Conservation (phyloP, 1,140 invertebrate species). For the Rhyacophila brunnea region DNA sequence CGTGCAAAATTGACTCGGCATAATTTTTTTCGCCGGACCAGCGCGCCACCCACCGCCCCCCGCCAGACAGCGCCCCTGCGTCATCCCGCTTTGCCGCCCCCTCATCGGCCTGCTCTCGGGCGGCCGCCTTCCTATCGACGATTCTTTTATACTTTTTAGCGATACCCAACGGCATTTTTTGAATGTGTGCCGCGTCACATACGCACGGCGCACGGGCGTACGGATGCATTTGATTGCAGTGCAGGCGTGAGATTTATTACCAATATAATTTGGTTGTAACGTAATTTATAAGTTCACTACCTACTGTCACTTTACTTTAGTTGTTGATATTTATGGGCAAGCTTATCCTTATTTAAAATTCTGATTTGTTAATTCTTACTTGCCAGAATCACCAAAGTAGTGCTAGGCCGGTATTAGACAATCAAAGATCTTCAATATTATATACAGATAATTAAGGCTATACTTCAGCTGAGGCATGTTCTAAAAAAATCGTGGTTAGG, state of each 20-base stretch:
- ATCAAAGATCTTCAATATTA: no score
- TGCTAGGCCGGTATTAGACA: no score
- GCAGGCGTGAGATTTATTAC: neutral
- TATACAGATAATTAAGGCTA: no score
- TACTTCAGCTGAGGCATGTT: no score
- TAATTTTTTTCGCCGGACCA: no score
- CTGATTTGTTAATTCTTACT: no score
- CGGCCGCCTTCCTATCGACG: slow-evolving; percentile 25
- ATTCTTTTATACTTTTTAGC: slow-evolving; percentile 36
- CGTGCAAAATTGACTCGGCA: no score
- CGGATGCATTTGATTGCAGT: neutral
- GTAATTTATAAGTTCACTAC: neutral
- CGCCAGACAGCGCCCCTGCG: neutral
- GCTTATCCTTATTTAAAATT: no score
- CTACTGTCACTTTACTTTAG: no score
- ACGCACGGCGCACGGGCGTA: neutral
- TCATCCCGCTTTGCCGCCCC: neutral
- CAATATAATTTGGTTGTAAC: neutral
- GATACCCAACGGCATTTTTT: slow-evolving; percentile 25
- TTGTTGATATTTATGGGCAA: no score
- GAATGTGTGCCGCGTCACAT: slow-evolving; percentile 6
- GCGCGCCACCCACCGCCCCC: neutral
- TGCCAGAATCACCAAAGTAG: no score
- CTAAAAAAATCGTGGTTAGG: no score
- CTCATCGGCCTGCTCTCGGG: slow-evolving; percentile 1